Conservation (phyloP, 2,888 invertebrate genomes). For the Andrena flavipes region DNA sequence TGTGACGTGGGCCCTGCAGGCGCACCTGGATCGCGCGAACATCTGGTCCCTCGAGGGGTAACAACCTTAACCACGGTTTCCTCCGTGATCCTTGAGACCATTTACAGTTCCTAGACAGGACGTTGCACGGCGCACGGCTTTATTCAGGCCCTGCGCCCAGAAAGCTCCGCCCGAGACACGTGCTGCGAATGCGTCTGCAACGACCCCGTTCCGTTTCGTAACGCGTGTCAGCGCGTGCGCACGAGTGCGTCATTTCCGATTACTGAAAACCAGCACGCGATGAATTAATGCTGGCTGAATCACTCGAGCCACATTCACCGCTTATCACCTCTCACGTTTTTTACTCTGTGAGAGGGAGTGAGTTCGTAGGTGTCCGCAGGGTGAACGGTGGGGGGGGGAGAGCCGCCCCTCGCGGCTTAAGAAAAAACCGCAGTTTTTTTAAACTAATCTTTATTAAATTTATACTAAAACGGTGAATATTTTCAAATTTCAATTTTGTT, state of each 20-base stretch:
- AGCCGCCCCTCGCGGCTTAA: too few relatives aligned
- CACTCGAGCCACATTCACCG: neutral
- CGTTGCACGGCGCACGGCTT: constrained; percentile 23
- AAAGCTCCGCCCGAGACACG: constrained; percentile 63
- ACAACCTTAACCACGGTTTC: constrained; percentile 47
- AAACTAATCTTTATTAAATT: too few relatives aligned
- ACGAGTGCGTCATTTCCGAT: constrained; percentile 30
- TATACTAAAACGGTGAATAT: too few relatives aligned
- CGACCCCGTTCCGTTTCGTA: constrained; percentile 68
- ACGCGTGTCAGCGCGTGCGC: constrained; percentile 47
- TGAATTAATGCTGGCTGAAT: constrained; percentile 6
- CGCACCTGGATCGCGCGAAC: constrained; percentile 66
- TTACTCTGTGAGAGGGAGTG: neutral
- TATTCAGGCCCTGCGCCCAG: constrained; percentile 40
- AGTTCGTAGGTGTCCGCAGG: neutral
- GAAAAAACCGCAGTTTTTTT: too few relatives aligned
- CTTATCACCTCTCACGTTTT: neutral
- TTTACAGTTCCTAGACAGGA: constrained; percentile 30
- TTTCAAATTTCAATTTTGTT: too few relatives aligned
- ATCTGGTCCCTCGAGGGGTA: constrained; percentile 59
- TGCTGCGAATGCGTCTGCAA: constrained; percentile 67
- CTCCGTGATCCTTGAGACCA: constrained; percentile 15
- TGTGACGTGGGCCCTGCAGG: constrained; percentile 38
- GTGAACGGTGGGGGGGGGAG: too few relatives aligned
- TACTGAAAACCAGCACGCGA: constrained; percentile 14